Percentiles rank a stretch among this genome's conserved stretches.
These are phyloP conservation scores for Xylota segnis DNA, from an alignment of 2,888 invertebrate species.

Conservation along the genomic window DNA sequence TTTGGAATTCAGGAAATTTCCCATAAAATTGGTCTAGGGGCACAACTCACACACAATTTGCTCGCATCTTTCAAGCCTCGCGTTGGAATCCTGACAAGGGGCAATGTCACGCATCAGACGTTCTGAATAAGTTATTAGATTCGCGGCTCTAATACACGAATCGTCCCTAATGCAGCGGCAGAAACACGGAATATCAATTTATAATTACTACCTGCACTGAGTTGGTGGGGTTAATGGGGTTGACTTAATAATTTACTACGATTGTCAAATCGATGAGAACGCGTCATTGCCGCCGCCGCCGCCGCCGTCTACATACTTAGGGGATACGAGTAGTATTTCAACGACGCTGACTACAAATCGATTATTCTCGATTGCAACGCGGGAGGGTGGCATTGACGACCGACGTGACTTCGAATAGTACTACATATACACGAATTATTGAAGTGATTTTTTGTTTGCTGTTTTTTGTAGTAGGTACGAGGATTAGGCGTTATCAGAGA, in stretches of 20 bases:
- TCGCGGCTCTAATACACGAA: neutral
- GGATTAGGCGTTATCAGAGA: conserved; percentile 14
- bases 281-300: no score
- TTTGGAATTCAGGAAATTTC: conserved; percentile 17
- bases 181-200: conserved; percentile 38
- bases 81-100: neutral
- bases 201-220: conserved; percentile 31
- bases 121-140: conserved; percentile 33
- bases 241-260: conserved; percentile 30
- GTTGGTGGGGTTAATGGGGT: conserved; percentile 4
- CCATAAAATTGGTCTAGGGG: neutral
- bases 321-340: neutral
- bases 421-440: conserved; percentile 4
- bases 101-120: conserved; percentile 21
- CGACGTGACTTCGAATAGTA: conserved; percentile 1
- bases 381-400: neutral
- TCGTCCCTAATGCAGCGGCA: neutral
- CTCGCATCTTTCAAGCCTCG: conserved; percentile 2
- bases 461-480: neutral
- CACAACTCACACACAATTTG: neutral
- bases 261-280: conserved; percentile 44
- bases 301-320: neutral
- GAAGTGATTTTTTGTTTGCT: neutral
- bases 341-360: neutral
- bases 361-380: conserved; percentile 1